These are phyloP conservation scores for Bombus picipes DNA, from an alignment of 1,140 invertebrate species.

Conservation along the genomic window DNA sequence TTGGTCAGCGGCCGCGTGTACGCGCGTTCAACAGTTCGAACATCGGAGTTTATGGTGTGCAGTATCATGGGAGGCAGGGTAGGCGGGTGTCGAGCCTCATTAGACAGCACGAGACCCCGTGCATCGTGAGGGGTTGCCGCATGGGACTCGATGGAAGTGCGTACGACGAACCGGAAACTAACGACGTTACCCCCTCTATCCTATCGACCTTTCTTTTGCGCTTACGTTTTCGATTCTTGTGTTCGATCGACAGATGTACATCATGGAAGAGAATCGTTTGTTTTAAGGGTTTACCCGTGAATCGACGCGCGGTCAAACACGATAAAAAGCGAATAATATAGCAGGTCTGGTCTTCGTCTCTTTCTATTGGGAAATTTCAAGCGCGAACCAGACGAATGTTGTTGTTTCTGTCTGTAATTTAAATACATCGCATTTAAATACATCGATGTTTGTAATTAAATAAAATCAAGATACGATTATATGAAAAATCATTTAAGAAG, in stretches of 20 bases:
- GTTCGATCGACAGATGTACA: constrained; percentile 36
- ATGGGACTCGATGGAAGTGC: constrained; percentile 59
- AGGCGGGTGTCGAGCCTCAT: constrained; percentile 74
- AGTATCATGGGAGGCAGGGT: constrained; percentile 57
- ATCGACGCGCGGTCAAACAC: background rate
- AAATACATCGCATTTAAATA: too few species aligned
- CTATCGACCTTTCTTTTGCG: constrained; percentile 33
- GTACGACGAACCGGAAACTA: constrained; percentile 70
- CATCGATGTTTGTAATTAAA: too few species aligned
- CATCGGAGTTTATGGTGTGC: constrained; percentile 57
- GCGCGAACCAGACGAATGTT: too few species aligned
- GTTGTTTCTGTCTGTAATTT: too few species aligned
- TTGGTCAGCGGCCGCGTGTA: constrained; percentile 18
- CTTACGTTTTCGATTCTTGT: constrained; percentile 36
- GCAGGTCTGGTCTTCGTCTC: background rate
- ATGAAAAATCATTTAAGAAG: too few species aligned
- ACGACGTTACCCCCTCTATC: constrained; percentile 62
- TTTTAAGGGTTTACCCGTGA: constrained; percentile 7
- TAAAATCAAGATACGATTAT: too few species aligned
- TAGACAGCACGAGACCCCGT: constrained; percentile 72
- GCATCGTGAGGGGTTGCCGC: constrained; percentile 54
- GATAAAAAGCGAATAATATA: too few species aligned
- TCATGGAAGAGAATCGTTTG: background rate
- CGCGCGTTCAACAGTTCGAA: constrained; percentile 54
- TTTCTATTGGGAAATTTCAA: background rate